These are phyloP conservation scores for Volucella zonaria DNA, from an alignment of 2,888 invertebrate species.

Conservation along the genomic window DNA sequence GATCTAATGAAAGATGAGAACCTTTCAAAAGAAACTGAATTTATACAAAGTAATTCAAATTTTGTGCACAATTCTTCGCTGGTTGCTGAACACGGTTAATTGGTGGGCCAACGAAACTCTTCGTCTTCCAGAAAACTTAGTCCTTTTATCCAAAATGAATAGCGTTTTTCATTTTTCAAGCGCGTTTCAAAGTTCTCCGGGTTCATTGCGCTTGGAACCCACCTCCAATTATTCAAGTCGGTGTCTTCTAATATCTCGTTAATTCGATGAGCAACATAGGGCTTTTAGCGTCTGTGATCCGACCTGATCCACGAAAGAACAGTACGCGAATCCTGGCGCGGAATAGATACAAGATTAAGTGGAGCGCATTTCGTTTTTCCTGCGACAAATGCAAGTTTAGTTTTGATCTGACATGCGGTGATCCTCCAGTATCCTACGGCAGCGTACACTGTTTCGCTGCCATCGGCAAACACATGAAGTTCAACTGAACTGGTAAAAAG, in stretches of 20 bases:
- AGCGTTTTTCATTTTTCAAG: too few species aligned
- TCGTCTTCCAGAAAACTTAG: background rate
- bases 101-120: background rate
- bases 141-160: too few species aligned
- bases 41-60: background rate
- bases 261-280: too few species aligned
- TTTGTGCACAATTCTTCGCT: constrained; percentile 26
- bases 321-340: constrained; percentile 58
- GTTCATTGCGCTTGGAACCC: constrained; percentile 37
- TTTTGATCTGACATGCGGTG: too few species aligned
- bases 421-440: too few species aligned
- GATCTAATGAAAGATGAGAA: constrained; percentile 28
- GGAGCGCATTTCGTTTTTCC: too few species aligned
- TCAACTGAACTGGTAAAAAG: constrained; percentile 8
- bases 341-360: too few species aligned
- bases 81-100: background rate
- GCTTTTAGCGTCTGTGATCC: too few species aligned
- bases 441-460: too few species aligned
- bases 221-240: constrained; percentile 34
- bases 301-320: constrained; percentile 59
- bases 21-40: constrained; percentile 10
- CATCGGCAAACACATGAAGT: too few species aligned
- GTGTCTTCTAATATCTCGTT: constrained; percentile 17
- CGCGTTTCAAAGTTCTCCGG: constrained; percentile 27
- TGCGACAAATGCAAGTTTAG: too few species aligned